Percentiles rank a stretch among this genome's conserved stretches.
These are phyloP conservation scores for Grallaria varia DNA, from an alignment of 2,113 vertebrate species.

Conservation along the genomic window DNA sequence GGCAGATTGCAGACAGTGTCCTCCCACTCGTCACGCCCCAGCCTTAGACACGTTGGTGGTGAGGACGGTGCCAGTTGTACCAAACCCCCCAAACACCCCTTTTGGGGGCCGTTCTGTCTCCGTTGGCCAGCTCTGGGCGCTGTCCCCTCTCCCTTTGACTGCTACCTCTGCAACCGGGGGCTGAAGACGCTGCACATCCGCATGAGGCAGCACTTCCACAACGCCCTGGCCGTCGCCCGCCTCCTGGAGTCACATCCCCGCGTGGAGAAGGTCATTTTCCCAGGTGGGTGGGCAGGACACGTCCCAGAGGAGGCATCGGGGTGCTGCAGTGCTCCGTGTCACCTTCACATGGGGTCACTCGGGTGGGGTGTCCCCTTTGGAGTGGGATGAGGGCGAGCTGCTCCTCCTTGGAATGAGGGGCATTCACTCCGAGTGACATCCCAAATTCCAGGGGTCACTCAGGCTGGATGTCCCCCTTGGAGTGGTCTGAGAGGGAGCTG, in stretches of 20 bases:
- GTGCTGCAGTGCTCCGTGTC: neutral
- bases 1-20: neutral
- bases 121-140: conserved; percentile 80
- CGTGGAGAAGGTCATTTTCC: conserved; percentile 88
- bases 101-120: neutral
- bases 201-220: conserved; percentile 91
- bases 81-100: neutral
- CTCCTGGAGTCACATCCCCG: conserved; percentile 82
- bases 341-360: neutral
- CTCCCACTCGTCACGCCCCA: neutral
- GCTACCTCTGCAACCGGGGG: conserved; percentile 87
- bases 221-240: conserved; percentile 78
- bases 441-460: neutral
- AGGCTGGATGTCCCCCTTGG: neutral
- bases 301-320: neutral
- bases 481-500: neutral
- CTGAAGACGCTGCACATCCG: conserved; percentile 90
- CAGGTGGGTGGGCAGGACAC: conserved; percentile 73
- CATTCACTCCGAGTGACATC: neutral
- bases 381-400: neutral
- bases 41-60: neutral
- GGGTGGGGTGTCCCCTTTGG: neutral
- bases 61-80: neutral
- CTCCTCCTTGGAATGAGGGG: neutral
- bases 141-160: conserved; percentile 92